phyloP scores from a whole-genome alignment of 23 tunicate genomes.

The Pegea sp. region DNA sequence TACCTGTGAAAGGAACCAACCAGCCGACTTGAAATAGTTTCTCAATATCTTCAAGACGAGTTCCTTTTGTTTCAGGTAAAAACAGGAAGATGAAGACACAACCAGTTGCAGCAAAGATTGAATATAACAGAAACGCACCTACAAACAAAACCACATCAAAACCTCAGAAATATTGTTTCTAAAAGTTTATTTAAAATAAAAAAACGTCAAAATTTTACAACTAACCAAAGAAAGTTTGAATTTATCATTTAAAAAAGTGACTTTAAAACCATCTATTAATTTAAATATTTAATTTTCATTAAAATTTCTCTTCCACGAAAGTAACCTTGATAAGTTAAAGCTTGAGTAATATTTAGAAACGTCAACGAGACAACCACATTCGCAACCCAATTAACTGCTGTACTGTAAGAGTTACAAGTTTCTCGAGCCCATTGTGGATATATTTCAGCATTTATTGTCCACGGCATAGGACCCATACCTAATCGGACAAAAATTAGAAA shows the following conservation, averaged over 20 bases:
- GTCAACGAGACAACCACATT: conserved; percentile 73
- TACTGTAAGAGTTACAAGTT: conserved; percentile 55
- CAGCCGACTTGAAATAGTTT: conserved; percentile 23
- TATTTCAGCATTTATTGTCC: conserved; percentile 91
- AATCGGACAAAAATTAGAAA: no score
- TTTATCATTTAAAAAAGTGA: neutral
- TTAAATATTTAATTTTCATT: no score
- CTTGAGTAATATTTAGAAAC: conserved; percentile 47
- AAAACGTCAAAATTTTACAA: neutral
- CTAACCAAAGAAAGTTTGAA: neutral
- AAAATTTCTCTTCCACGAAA: no score
- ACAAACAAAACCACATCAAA: neutral
- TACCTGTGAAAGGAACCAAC: conserved; percentile 16
- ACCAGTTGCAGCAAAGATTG: conserved; percentile 38
- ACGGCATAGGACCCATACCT: conserved; percentile 97
- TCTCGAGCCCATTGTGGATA: conserved; percentile 91
- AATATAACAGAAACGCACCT: conserved; percentile 78
- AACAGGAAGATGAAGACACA: conserved; percentile 43
- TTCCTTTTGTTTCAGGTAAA: conserved; percentile 92
- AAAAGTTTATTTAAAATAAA: no score
- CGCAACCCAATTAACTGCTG: conserved; percentile 76
- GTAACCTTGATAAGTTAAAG: conserved; percentile 37
- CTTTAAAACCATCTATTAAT: neutral
- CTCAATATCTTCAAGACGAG: conserved; percentile 66
- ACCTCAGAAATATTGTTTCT: neutral